Conservation (phyloP, 2,888 invertebrate genomes). For the Ditula angustiorana region DNA sequence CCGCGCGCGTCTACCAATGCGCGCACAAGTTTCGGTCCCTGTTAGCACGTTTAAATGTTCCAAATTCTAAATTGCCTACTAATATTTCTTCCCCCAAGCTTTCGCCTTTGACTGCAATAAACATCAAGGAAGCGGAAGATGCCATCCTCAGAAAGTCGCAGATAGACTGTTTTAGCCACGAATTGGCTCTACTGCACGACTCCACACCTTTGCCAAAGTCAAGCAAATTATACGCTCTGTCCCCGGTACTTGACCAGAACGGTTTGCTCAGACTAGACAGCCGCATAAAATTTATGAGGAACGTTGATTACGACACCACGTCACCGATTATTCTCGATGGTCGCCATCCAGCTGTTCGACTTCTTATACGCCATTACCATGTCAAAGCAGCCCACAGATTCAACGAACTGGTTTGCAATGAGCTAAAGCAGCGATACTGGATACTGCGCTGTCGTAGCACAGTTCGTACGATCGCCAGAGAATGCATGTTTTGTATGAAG, state of each 20-base stretch:
- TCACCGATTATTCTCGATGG: slow-evolving; percentile 10
- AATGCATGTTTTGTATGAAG: not conserved
- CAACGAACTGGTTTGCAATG: slow-evolving; percentile 2
- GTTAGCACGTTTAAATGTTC: not conserved
- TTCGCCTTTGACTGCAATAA: not conserved
- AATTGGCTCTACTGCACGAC: not conserved
- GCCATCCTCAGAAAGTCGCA: not conserved
- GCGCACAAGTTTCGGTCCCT: not conserved
- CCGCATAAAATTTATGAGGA: slow-evolving; percentile 3
- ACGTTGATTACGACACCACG: slow-evolving; percentile 4
- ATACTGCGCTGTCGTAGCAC: slow-evolving; percentile 1
- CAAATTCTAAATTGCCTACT: not conserved
- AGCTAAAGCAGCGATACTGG: slow-evolving; percentile 1
- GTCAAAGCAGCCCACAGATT: slow-evolving; percentile 1
- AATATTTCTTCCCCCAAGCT: not conserved
- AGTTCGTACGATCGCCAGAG: not conserved
- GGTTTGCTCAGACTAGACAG: not conserved
- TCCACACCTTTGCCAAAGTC: slow-evolving; percentile 3
- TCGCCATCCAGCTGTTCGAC: slow-evolving; percentile 1
- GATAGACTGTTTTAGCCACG: not conserved
- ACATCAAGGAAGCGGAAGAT: not conserved
- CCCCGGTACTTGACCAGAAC: not conserved
- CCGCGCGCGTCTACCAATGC: not conserved
- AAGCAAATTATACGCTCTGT: not conserved
- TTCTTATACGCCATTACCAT: slow-evolving; percentile 7